Conservation (phyloP, 2,113 vertebrate genomes). For the Sterrhoptilus dennistouni region DNA sequence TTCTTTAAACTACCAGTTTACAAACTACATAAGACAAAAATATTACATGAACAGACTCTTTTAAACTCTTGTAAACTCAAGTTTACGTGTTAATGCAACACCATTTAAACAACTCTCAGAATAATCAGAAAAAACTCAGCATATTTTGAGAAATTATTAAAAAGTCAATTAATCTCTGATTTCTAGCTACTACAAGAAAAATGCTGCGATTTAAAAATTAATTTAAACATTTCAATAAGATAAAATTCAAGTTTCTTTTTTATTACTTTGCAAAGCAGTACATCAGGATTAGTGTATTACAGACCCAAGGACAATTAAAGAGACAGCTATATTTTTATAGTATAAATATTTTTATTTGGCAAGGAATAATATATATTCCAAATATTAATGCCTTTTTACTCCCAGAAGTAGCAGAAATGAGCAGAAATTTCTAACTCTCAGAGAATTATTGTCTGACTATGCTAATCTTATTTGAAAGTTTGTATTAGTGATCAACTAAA, state of each 20-base stretch:
- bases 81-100: neutral
- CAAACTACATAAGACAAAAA: constrained; percentile 1
- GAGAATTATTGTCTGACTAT: constrained; percentile 11
- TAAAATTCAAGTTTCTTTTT: neutral
- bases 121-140: neutral
- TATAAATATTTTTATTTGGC: constrained; percentile 17
- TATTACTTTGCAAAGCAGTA: neutral
- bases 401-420: constrained; percentile 3
- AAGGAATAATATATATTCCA: neutral
- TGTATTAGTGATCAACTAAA: constrained; percentile 10
- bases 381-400: constrained; percentile 2
- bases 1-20: constrained; percentile 42
- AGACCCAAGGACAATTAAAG: neutral
- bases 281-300: neutral
- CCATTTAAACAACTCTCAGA: neutral
- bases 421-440: neutral
- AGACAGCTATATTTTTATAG: neutral
- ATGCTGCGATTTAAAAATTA: neutral
- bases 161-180: neutral
- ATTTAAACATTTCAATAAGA: neutral
- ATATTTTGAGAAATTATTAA: constrained; percentile 4
- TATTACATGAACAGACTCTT: neutral
- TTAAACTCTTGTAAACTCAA: neutral
- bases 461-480: constrained; percentile 8
- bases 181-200: constrained; percentile 1